Evolutionary conservation across 2,888 invertebrate species (phyloP).

Genomic region (Merodon equestris): DNA sequence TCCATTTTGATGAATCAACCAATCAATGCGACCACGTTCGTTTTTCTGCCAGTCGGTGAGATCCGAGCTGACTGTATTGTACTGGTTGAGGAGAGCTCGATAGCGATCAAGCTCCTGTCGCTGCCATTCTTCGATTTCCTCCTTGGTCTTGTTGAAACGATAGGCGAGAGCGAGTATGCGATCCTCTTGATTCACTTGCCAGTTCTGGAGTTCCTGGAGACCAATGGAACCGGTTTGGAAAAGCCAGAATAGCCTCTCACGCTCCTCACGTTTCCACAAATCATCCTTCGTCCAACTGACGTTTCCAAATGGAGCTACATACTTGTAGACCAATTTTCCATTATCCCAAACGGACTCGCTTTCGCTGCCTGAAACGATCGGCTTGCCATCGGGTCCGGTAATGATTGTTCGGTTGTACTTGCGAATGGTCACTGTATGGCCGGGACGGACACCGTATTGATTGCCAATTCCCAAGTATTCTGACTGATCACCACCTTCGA

Average conservation of each 20-base stretch:
- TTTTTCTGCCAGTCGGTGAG: constrained; percentile 73
- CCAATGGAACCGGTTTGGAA: constrained; percentile 70
- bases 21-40: constrained; percentile 76
- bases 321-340: constrained; percentile 75
- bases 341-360: constrained; percentile 75
- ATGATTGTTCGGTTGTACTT: constrained; percentile 74
- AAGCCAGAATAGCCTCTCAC: constrained; percentile 77
- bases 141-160: constrained; percentile 73
- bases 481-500: constrained; percentile 54
- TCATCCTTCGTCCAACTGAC: constrained; percentile 73
- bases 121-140: constrained; percentile 75
- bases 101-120: constrained; percentile 75
- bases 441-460: constrained; percentile 62
- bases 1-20: constrained; percentile 77
- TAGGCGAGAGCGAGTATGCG: constrained; percentile 73
- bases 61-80: constrained; percentile 72
- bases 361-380: constrained; percentile 73
- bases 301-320: constrained; percentile 74
- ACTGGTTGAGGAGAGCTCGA: constrained; percentile 72
- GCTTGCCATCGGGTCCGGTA: constrained; percentile 73
- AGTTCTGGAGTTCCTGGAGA: constrained; percentile 73
- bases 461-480: constrained; percentile 64
- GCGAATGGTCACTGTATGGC: constrained; percentile 72
- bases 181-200: constrained; percentile 77
- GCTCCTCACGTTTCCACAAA: constrained; percentile 76